A percentile compares a stretch with the other conserved stretches of the same genome.
phyloP scores from a whole-genome alignment of 1,140 invertebrate genomes.

The Drosophila sp. region DNA sequence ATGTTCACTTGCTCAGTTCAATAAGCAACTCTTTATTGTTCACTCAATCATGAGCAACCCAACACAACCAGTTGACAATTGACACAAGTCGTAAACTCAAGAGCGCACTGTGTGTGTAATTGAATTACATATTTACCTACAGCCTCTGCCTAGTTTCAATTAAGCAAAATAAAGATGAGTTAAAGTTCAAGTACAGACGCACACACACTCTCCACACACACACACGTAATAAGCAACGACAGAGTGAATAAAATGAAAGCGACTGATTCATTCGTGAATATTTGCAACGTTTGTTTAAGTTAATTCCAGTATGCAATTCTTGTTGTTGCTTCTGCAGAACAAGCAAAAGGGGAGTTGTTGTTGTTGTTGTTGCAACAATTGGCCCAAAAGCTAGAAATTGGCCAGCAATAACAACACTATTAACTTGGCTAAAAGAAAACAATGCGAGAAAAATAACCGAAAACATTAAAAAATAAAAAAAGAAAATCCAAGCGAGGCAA shows the following conservation, averaged over 20 bases:
- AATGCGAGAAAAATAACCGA: constrained; percentile 48
- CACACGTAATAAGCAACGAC: constrained; percentile 25
- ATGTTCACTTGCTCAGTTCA: no score
- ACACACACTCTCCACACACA: constrained; percentile 15
- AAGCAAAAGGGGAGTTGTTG: constrained; percentile 3
- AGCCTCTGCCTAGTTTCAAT: constrained; percentile 72
- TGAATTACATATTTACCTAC: constrained; percentile 77
- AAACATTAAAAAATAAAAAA: constrained; percentile 34
- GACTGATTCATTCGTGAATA: constrained; percentile 37
- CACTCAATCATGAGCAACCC: constrained; percentile 41
- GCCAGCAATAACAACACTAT: constrained; percentile 73
- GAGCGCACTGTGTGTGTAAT: constrained; percentile 55
- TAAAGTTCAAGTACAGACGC: constrained; percentile 71
- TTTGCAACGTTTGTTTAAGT: constrained; percentile 27
- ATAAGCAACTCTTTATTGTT: no score
- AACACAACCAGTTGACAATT: constrained; percentile 21
- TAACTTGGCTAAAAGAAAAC: constrained; percentile 65
- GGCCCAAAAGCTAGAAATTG: constrained; percentile 35
- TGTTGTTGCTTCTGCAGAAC: constrained; percentile 18
- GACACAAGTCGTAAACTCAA: constrained; percentile 22
- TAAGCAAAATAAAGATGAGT: constrained; percentile 76
- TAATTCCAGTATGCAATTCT: constrained; percentile 29
- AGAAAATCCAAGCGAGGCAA: constrained; percentile 42
- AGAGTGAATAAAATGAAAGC: constrained; percentile 46
- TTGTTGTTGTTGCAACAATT: constrained; percentile 4